These are phyloP conservation scores for Rhinichthys klamathensis DNA, from an alignment of 2,113 vertebrate species.

Conservation along the genomic window DNA sequence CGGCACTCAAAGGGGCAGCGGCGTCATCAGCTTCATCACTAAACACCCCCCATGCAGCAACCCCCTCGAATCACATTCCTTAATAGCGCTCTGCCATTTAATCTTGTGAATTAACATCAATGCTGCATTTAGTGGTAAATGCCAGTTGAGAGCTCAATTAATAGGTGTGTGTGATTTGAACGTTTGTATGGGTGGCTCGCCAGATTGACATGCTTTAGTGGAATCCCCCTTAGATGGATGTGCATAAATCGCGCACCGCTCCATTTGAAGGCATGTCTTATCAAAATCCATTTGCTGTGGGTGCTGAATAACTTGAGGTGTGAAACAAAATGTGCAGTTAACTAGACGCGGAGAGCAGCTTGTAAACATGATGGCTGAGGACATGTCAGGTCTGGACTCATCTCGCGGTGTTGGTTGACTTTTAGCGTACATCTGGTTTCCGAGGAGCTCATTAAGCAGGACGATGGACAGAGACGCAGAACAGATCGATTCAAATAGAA, in stretches of 20 bases:
- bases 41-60: constrained; percentile 46
- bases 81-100: constrained; percentile 44
- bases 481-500: background rate
- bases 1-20: constrained; percentile 63
- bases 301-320: too few relatives aligned
- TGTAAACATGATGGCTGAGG: background rate
- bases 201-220: background rate
- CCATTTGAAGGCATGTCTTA: background rate
- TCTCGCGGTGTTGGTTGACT: background rate
- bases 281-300: background rate
- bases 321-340: background rate
- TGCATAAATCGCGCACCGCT: background rate
- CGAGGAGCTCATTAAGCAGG: constrained; percentile 25
- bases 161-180: background rate
- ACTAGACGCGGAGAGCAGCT: background rate
- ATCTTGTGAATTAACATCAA: constrained; percentile 63
- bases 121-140: constrained; percentile 63
- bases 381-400: background rate
- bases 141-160: background rate
- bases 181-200: background rate
- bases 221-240: background rate
- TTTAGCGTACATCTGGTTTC: background rate
- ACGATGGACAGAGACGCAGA: background rate
- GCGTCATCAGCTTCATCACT: constrained; percentile 38
- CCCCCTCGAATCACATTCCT: constrained; percentile 60